Base-by-base conservation (phyloP, 1,140 invertebrate genomes). In the Tetramorium parvispinum region DNA sequence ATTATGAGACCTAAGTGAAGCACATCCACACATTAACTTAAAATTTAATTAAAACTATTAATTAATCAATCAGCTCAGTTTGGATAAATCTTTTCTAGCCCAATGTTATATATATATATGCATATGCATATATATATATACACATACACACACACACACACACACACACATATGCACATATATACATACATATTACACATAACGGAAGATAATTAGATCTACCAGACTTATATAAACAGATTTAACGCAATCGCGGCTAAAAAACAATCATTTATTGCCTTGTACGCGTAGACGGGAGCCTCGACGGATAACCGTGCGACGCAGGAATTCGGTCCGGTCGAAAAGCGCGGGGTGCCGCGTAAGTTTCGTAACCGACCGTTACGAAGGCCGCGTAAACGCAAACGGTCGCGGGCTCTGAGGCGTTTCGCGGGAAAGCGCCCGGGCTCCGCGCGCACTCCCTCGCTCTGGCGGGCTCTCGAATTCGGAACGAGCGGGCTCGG, bases 1-100 rank as follows among this genome's bases (percentile, higher is more conserved):
- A 92, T 94, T 85, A 24, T 79, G 51, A 83, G 53, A 59, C 11
- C 40, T 83, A 57, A 24, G 7, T 16, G 11, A 6, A 49, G 4
- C 37, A 24, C 4, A 46, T 49, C 4, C 2, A 16, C 49, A 16
- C 0, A 13, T 46, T 68, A 27, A n/a, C 24, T 71, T 18, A 53
- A 73, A 32, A 73, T 18, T 7, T 32, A n/a, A 40, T 32, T 13
- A 53, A 6, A 32, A 75, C 18, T 21, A 27, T 18, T 46, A 43
- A 76, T 43, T 55, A 55, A 53, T 21, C 18, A 10, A 53, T 53
- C 18, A 24, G 6, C 16, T 59, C 24, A 10, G 3, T 43, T 37
- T 59, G 6, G 4, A 21, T 59, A 46, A 75, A 43, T 10, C 10
- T 61, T 61, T 18, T 40, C n/a, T 40, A 37, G 40, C 13, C 1